phyloP scores from a whole-genome alignment of 2,113 vertebrate genomes.

The Lepisosteus osseus region DNA sequence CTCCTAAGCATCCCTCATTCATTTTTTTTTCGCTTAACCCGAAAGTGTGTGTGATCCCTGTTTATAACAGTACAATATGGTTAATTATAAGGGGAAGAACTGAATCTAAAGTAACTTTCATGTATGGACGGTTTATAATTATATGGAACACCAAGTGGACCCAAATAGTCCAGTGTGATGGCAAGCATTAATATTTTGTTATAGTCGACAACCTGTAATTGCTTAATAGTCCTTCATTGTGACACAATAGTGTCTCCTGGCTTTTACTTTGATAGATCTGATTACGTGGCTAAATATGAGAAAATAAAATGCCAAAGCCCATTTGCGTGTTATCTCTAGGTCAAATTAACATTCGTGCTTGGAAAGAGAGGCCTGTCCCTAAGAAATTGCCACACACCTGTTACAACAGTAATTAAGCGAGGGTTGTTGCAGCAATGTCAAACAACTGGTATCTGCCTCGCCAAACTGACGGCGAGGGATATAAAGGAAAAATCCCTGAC shows the following conservation, averaged over 20 bases:
- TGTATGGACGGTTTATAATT: too few species aligned
- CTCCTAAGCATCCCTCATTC: too few species aligned
- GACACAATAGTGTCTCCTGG: background rate
- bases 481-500: background rate
- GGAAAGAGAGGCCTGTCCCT: slow-evolving; percentile 1
- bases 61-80: too few species aligned
- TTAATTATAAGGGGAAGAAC: too few species aligned
- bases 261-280: background rate
- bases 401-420: too few species aligned
- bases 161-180: too few species aligned
- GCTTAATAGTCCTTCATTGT: background rate
- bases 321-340: background rate
- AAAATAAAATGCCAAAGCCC: background rate
- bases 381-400: slow-evolving; percentile 3
- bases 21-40: too few species aligned
- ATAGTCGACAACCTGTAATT: background rate
- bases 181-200: background rate
- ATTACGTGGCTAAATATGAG: background rate
- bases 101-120: too few species aligned
- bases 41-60: too few species aligned
- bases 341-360: background rate
- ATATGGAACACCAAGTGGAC: too few species aligned
- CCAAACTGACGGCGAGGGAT: background rate
- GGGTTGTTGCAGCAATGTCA: too few species aligned
- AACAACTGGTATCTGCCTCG: too few species aligned